phyloP scores from a whole-genome alignment of 1,140 invertebrate genomes.

The Elysia chlorotica region DNA sequence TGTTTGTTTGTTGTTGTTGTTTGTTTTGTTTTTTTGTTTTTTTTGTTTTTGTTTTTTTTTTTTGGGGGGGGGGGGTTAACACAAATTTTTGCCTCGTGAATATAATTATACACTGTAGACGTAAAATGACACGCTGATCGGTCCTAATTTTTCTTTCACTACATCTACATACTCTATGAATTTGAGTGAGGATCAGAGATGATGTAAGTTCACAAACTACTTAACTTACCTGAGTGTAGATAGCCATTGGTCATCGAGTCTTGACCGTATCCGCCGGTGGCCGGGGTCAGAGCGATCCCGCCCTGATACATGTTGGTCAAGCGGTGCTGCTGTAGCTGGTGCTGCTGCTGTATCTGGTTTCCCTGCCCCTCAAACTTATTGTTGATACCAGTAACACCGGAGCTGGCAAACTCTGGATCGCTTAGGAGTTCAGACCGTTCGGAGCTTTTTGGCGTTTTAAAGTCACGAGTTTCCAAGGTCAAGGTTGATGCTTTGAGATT shows the following conservation, averaged over 20 bases:
- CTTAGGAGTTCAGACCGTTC: not conserved
- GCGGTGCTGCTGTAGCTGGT: not conserved
- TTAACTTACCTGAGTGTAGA: slow-evolving; percentile 10
- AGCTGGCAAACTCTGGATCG: not conserved
- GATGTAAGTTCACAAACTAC: not conserved
- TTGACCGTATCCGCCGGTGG: slow-evolving; percentile 2
- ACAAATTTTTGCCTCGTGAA: not conserved
- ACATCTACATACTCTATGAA: too few relatives aligned
- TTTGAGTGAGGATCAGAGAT: too few relatives aligned
- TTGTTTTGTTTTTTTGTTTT: too few relatives aligned
- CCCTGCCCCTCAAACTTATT: not conserved
- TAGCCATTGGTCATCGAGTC: slow-evolving; percentile 8
- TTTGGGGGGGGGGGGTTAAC: not conserved
- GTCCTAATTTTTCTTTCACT: not conserved
- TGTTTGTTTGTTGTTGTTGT: too few relatives aligned
- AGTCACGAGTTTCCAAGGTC: not conserved
- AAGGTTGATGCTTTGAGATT: not conserved
- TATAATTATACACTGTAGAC: not conserved
- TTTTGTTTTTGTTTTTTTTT: too few relatives aligned
- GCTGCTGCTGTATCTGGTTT: not conserved
- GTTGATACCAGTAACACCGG: not conserved
- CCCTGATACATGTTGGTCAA: slow-evolving; percentile 18
- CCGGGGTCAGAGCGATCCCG: not conserved
- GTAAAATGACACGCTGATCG: not conserved
- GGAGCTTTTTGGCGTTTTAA: not conserved